Evolutionary conservation across 23 tunicate genomes (phyloP), one percentile per base, ranked within the genome.

Genomic region (Clavelina lepadiformis): DNA sequence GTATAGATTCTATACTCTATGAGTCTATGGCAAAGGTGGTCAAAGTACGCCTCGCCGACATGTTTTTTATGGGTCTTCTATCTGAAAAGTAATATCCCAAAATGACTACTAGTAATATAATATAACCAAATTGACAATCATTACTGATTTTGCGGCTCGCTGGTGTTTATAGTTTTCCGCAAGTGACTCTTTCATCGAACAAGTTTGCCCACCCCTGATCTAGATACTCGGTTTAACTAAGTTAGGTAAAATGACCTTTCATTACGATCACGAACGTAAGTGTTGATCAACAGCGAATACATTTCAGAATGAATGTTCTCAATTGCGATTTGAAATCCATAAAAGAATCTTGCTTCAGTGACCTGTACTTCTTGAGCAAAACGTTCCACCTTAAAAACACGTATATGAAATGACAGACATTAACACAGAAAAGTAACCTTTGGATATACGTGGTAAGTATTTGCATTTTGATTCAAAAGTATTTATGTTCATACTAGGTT

Each of bases 261-360:
- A 21, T 67, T 51, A 5, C 77, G 67, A 51, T 87, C 96, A 51
- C 79, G 66, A 58, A 87, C 68, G 50, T 79, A 80, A 5, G 85
- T 87, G 75, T 87, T 80, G 71, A 87, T 87, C 61, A 87, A 63
- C 0, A 79, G 58, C 3, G 88, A 66, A 32, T 80, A 87, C 88
- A 80, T 87, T 77, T 87, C 88, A 0, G 88, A 80, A 34, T 87
- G 88, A 28, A 80, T 80, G 57, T 80, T 80, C 49, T 80, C 88
- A 44, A 87, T 87, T 44, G 80, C 80, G 33, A 87, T 87, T 60
- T 87, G 88, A 51, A 87, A 87, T 24, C 96, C 96, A 35, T 87
- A 80, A 63, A 87, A 87, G 33, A 80, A 80, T n/a, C 88, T 65
- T 15, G 88, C 88, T 58, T 80, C 96, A 0, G 88, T 73, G 2